Evolutionary conservation across 2,113 vertebrate genomes (phyloP).

Genomic region (Canis aureus): DNA sequence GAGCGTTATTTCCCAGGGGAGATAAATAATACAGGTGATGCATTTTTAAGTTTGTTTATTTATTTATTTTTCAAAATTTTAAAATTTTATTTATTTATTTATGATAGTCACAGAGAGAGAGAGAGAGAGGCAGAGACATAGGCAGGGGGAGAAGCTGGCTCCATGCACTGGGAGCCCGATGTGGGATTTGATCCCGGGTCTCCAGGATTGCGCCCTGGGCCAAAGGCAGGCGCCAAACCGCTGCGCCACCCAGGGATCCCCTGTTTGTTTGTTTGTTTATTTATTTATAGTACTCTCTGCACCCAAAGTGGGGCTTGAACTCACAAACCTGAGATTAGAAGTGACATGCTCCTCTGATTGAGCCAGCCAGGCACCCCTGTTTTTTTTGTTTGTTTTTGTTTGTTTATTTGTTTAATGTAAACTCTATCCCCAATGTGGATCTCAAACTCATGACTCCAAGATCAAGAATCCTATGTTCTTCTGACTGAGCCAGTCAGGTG

Average conservation of each 20-base stretch:
- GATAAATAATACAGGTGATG: not conserved
- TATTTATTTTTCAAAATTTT: too few relatives aligned
- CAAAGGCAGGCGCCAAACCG: too few relatives aligned
- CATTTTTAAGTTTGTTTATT: not conserved
- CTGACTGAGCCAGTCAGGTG: not conserved
- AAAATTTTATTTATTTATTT: too few relatives aligned
- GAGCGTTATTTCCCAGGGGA: not conserved
- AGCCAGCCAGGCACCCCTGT: not conserved
- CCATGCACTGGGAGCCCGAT: too few relatives aligned
- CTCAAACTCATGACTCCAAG: not conserved
- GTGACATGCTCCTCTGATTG: not conserved
- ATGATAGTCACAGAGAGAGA: too few relatives aligned
- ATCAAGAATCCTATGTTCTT: not conserved
- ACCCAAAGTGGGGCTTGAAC: not conserved
- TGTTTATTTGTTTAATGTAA: not conserved
- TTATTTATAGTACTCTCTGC: not conserved
- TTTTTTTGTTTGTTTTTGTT: too few relatives aligned
- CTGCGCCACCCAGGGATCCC: too few relatives aligned
- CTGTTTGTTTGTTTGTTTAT: not conserved
- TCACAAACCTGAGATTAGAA: not conserved
- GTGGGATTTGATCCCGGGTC: too few relatives aligned
- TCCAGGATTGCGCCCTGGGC: too few relatives aligned
- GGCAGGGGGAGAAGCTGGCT: too few relatives aligned
- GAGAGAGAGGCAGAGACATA: too few relatives aligned
- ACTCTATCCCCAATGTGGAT: not conserved